Conservation (phyloP, 2,888 invertebrate genomes). For the Amblyteles armatorius region DNA sequence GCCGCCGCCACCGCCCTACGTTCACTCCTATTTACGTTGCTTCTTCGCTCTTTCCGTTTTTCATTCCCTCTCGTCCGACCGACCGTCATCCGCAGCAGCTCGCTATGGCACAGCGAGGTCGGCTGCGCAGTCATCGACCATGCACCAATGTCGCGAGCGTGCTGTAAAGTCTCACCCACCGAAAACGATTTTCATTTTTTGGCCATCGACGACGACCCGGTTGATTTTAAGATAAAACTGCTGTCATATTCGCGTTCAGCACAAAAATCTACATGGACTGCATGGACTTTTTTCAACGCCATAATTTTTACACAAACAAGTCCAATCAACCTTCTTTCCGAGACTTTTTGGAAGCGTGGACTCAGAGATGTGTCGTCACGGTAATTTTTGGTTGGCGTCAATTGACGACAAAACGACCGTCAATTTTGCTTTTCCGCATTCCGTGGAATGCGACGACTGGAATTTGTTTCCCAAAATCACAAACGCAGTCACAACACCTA, state of each 20-base stretch:
- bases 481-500: too few species aligned
- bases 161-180: not conserved
- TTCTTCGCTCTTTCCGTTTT: constrained; percentile 21
- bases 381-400: too few species aligned
- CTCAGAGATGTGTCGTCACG: too few species aligned
- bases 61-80: not conserved
- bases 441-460: too few species aligned
- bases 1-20: constrained; percentile 6
- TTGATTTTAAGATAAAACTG: not conserved
- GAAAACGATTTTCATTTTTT: not conserved
- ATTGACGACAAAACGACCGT: too few species aligned
- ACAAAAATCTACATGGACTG: too few species aligned
- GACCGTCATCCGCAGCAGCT: not conserved
- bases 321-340: too few species aligned
- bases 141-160: not conserved
- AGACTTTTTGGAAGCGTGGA: too few species aligned
- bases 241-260: not conserved
- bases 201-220: not conserved
- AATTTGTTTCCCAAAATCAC: too few species aligned
- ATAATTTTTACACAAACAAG: too few species aligned
- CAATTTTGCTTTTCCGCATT: too few species aligned
- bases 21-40: constrained; percentile 6
- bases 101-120: not conserved
- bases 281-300: too few species aligned
- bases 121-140: not conserved